A percentile compares a stretch with the other conserved stretches of the same genome.
These are phyloP conservation scores for Mactromeris polynyma DNA, from an alignment of 2,888 invertebrate species.

Conservation along the genomic window DNA sequence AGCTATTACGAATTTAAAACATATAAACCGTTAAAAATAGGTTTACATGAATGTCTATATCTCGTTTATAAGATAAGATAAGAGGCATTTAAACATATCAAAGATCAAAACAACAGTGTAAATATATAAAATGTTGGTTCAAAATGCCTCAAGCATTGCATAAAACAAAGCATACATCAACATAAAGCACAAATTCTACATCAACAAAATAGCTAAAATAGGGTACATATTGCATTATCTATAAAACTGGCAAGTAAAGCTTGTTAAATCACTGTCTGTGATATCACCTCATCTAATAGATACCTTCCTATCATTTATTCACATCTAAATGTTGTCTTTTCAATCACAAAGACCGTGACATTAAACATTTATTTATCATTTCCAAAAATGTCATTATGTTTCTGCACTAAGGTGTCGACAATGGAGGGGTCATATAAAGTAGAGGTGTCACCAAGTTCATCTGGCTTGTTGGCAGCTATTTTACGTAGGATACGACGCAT, in stretches of 20 bases:
- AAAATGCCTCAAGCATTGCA: not conserved
- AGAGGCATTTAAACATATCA: not conserved
- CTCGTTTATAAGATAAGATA: no score
- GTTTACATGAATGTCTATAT: no score
- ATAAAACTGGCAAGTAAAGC: not conserved
- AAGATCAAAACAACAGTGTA: not conserved
- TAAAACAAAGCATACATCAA: not conserved
- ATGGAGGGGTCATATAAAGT: constrained; percentile 86
- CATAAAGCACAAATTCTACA: not conserved
- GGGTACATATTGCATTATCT: not conserved
- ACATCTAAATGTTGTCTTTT: not conserved
- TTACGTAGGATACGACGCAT: constrained; percentile 88
- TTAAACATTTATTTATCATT: constrained; percentile 4
- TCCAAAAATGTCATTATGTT: constrained; percentile 67
- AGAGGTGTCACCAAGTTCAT: constrained; percentile 86
- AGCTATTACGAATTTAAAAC: no score
- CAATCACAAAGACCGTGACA: not conserved
- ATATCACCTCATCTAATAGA: not conserved
- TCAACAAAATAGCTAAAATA: not conserved
- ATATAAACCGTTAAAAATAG: no score
- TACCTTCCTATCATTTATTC: not conserved
- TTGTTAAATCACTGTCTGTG: not conserved
- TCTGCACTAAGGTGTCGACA: constrained; percentile 82
- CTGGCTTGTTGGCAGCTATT: constrained; percentile 86
- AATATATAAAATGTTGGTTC: not conserved